phyloP scores from a whole-genome alignment of 2,797 vertebrate species.

The Poecilia gillii region DNA sequence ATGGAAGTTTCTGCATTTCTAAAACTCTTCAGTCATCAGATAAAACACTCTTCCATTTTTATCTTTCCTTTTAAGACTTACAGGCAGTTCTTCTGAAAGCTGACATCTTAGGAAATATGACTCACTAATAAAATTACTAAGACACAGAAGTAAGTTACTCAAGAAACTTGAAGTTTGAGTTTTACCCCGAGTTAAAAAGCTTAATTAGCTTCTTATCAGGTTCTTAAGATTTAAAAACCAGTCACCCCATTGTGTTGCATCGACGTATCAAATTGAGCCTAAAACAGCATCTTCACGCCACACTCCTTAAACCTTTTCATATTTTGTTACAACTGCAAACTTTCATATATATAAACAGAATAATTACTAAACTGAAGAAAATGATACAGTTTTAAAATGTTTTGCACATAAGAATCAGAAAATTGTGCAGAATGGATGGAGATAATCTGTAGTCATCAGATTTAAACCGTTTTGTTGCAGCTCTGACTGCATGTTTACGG shows the following conservation, averaged over 20 bases:
- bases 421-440: not conserved
- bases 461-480: not conserved
- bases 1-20: slow-evolving; percentile 24
- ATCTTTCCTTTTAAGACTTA: not conserved
- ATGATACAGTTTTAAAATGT: not conserved
- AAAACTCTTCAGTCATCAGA: not conserved
- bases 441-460: not conserved
- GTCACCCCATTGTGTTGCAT: not conserved
- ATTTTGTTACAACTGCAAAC: not conserved
- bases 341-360: too few species aligned
- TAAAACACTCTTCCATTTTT: not conserved
- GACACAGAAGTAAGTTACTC: not conserved
- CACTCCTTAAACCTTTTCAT: too few species aligned
- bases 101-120: not conserved
- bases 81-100: not conserved
- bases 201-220: not conserved
- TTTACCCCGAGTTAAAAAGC: not conserved
- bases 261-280: not conserved
- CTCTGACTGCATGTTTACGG: not conserved
- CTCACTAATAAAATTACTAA: not conserved
- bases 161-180: not conserved
- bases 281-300: not conserved
- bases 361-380: not conserved
- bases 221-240: not conserved
- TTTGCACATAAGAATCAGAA: not conserved